Conservation (phyloP, 2,797 vertebrate genomes). For the Epinephelus malabaricus region DNA sequence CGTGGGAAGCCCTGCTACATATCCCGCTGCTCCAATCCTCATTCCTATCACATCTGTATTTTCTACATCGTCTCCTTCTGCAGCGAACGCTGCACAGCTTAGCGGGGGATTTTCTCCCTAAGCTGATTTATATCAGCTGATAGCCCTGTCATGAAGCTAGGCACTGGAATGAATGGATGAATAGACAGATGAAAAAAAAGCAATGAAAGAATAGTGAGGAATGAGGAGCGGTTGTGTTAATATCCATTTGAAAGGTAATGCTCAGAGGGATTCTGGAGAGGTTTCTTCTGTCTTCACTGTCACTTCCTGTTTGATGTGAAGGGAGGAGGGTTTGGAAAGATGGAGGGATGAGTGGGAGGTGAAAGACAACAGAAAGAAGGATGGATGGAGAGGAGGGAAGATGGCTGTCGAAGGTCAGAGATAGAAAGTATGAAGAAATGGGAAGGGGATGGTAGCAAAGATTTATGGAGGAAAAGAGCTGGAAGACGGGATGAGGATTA, state of each 20-base stretch:
- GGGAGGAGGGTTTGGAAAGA: background rate
- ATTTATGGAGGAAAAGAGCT: background rate
- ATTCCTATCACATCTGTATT: slow-evolving; percentile 67
- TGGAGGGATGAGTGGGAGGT: background rate
- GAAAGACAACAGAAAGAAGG: background rate
- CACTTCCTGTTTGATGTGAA: slow-evolving; percentile 37
- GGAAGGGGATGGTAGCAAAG: background rate
- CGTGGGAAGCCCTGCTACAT: background rate
- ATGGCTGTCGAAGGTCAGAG: slow-evolving; percentile 4
- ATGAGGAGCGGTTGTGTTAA: slow-evolving; percentile 44
- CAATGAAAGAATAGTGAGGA: slow-evolving; percentile 44
- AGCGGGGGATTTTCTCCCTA: slow-evolving; percentile 70
- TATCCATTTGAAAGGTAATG: slow-evolving; percentile 68
- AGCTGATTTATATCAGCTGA: slow-evolving; percentile 78
- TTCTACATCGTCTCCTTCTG: slow-evolving; percentile 54
- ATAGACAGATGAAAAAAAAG: slow-evolving; percentile 46
- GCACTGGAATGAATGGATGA: slow-evolving; percentile 62
- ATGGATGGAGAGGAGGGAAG: slow-evolving; percentile 3
- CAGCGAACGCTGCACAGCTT: slow-evolving; percentile 53
- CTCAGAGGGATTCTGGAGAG: slow-evolving; percentile 9
- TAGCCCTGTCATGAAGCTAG: slow-evolving; percentile 67
- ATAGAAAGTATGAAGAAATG: background rate
- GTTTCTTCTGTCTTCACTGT: slow-evolving; percentile 4
- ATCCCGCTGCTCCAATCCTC: slow-evolving; percentile 29
- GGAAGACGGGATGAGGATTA: background rate